phyloP scores from a whole-genome alignment of 2,888 invertebrate species.

The Crepidodera aurea region DNA sequence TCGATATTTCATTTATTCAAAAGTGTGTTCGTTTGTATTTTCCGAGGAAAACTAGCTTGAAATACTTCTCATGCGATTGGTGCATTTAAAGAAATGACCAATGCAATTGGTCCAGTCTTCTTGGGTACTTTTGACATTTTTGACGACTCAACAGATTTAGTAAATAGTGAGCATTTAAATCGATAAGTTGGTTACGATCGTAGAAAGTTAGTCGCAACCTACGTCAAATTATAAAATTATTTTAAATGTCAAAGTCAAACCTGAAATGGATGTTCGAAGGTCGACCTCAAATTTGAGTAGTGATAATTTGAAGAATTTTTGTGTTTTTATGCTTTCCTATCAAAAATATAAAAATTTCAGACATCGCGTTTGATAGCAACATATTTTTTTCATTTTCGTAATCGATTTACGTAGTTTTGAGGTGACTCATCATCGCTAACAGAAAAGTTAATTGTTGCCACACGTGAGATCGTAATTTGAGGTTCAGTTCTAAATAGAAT shows the following conservation, averaged over 20 bases:
- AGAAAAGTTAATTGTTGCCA: slow-evolving; percentile 41
- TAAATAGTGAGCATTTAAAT: no score
- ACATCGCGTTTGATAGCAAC: slow-evolving; percentile 48
- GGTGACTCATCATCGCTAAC: slow-evolving; percentile 30
- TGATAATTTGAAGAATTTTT: slow-evolving; percentile 41
- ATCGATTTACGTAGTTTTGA: slow-evolving; percentile 28
- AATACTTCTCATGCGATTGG: no score
- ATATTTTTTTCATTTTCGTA: slow-evolving; percentile 25
- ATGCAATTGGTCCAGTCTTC: no score
- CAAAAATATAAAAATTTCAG: slow-evolving; percentile 47
- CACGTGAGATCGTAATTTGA: slow-evolving; percentile 53
- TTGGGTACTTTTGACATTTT: no score
- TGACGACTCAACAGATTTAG: no score
- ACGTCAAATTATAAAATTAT: slow-evolving; percentile 6
- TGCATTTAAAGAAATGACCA: no score
- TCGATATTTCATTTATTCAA: no score
- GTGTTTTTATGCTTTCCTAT: slow-evolving; percentile 41
- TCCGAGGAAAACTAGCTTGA: no score
- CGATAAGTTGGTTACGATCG: no score
- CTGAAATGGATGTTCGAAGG: slow-evolving; percentile 47
- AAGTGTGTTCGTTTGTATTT: no score
- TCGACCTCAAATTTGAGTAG: slow-evolving; percentile 41
- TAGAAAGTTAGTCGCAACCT: neutral
- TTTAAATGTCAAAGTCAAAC: slow-evolving; percentile 37
- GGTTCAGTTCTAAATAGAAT: slow-evolving; percentile 46